These are phyloP conservation scores for Vespertilio murinus DNA, from an alignment of 2,797 vertebrate genomes.

Conservation along the genomic window DNA sequence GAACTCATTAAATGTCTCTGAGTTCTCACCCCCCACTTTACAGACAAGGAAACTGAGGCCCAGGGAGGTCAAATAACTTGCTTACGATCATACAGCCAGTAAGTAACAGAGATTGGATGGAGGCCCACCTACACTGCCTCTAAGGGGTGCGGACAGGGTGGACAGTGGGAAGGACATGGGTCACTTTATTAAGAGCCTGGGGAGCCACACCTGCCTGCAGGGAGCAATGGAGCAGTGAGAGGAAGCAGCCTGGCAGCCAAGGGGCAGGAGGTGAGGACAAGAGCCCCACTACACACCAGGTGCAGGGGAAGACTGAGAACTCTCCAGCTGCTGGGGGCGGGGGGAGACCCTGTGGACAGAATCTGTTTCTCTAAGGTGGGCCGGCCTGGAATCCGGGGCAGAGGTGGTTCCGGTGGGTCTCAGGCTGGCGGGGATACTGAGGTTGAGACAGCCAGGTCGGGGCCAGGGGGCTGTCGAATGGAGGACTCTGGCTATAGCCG, in stretches of 20 bases:
- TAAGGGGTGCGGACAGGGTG: neutral
- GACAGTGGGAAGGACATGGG: neutral
- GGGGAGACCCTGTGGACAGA: neutral
- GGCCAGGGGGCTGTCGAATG: rapidly evolving
- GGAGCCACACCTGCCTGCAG: neutral
- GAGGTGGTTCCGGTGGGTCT: neutral
- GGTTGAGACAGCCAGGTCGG: neutral
- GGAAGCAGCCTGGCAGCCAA: neutral
- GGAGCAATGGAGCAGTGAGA: neutral
- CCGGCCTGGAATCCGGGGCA: neutral
- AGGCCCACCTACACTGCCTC: neutral
- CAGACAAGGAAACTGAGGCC: neutral
- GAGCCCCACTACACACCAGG: neutral
- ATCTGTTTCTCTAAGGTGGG: neutral
- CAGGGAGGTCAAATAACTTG: neutral
- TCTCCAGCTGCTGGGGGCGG: neutral
- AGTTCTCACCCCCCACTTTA: neutral
- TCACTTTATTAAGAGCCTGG: neutral
- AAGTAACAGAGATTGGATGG: neutral
- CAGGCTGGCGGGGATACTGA: neutral
- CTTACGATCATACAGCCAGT: neutral
- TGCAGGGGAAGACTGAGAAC: neutral
- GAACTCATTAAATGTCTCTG: neutral
- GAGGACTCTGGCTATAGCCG: neutral
- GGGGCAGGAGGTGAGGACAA: neutral